Evolutionary conservation across 1,140 invertebrate genomes (phyloP).

Genomic region (Drosophila tani): DNA sequence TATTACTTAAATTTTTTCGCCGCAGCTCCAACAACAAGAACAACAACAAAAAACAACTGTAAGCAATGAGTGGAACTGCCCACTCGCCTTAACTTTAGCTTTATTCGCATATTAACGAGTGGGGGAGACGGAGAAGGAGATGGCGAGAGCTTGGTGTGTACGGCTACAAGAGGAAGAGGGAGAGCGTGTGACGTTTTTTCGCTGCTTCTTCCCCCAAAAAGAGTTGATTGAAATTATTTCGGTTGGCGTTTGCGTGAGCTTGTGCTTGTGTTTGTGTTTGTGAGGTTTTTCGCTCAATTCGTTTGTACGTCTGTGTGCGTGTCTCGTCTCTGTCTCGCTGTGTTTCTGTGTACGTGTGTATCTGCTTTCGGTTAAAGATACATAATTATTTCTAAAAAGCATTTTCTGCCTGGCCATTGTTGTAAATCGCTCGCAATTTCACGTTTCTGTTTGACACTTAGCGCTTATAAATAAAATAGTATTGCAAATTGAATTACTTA

Average conservation of each 20-base stretch:
- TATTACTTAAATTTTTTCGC: slow-evolving; percentile 78
- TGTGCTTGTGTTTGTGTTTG: slow-evolving; percentile 38
- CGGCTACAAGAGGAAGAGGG: slow-evolving; percentile 8
- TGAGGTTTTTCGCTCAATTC: slow-evolving; percentile 68
- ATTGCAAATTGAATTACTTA: slow-evolving; percentile 35
- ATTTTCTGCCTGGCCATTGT: slow-evolving; percentile 84
- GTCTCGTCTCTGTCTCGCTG: slow-evolving; percentile 35
- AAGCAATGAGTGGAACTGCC: slow-evolving; percentile 46
- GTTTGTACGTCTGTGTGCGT: slow-evolving; percentile 37
- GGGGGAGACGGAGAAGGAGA: slow-evolving; percentile 25
- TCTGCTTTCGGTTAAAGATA: slow-evolving; percentile 81
- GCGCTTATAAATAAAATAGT: slow-evolving; percentile 1
- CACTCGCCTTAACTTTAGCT: slow-evolving; percentile 48
- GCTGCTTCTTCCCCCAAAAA: slow-evolving; percentile 62
- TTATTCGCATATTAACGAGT: slow-evolving; percentile 59
- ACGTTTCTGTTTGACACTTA: slow-evolving; percentile 35
- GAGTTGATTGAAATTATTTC: slow-evolving; percentile 83
- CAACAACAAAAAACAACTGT: slow-evolving; percentile 39
- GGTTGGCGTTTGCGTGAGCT: slow-evolving; percentile 36
- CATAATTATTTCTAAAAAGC: slow-evolving; percentile 85
- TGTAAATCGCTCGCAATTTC: slow-evolving; percentile 80
- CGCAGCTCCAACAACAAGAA: slow-evolving; percentile 51
- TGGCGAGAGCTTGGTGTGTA: slow-evolving; percentile 7
- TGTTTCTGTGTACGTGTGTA: slow-evolving; percentile 56
- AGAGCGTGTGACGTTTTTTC: slow-evolving; percentile 74